Conservation (phyloP, 1,140 invertebrate genomes). For the Solenopsis fugax region DNA sequence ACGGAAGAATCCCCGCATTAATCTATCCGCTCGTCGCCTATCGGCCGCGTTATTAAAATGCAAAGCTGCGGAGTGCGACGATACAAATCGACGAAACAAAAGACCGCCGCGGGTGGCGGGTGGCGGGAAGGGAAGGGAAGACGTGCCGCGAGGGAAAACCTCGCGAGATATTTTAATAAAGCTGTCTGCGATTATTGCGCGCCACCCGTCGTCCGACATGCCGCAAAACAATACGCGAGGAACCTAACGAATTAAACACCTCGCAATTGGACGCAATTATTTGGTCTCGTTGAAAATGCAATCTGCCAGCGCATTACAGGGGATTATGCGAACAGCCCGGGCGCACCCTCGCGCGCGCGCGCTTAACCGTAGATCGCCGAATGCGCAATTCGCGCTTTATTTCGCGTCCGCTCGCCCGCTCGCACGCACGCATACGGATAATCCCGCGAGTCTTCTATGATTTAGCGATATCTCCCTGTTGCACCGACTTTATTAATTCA, state of each 20-base stretch:
- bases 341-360: neutral
- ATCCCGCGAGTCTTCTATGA: slow-evolving; percentile 61
- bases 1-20: slow-evolving; percentile 47
- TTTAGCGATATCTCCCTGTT: slow-evolving; percentile 62
- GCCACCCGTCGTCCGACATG: slow-evolving; percentile 4
- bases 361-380: slow-evolving; percentile 5
- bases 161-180: slow-evolving; percentile 60
- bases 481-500: slow-evolving; percentile 64
- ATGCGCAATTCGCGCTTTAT: slow-evolving; percentile 58
- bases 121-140: too few relatives aligned
- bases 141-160: slow-evolving; percentile 13
- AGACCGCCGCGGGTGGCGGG: neutral
- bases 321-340: slow-evolving; percentile 20
- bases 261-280: slow-evolving; percentile 67
- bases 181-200: slow-evolving; percentile 52
- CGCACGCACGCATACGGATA: slow-evolving; percentile 15
- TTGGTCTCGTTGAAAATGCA: slow-evolving; percentile 65
- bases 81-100: slow-evolving; percentile 36
- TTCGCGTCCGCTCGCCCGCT: neutral
- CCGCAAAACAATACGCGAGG: slow-evolving; percentile 47
- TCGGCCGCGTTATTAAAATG: slow-evolving; percentile 55
- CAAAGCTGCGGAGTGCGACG: slow-evolving; percentile 23
- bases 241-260: slow-evolving; percentile 57
- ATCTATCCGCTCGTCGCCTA: slow-evolving; percentile 5
- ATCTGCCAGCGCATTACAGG: slow-evolving; percentile 39